Base-by-base conservation (phyloP, 2,888 invertebrate genomes). In the Caenorhabditis macrosperma region DNA sequence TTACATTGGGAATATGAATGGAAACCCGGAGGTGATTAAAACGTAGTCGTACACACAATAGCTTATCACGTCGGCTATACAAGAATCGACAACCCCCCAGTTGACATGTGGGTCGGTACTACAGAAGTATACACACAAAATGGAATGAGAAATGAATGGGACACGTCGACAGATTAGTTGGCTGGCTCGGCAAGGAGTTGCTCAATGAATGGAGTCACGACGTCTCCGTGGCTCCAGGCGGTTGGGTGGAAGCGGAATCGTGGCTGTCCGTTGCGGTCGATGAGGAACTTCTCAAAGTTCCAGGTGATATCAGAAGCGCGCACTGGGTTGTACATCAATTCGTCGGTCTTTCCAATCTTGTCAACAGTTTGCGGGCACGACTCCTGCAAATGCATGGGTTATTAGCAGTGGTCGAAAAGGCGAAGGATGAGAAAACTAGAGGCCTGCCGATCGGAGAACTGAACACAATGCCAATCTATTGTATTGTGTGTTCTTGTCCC, bases 201-300 rank as follows among this genome's bases (percentile, higher is more conserved):
- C 59, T 87, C 82, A 44, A 89, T 83, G 83, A 83, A 88, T 17
- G 86, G 84, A 69, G 86, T 85, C 28, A 90, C 88, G 57, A 86
- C 86, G 41, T 88, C 85, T 50, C 90, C 90, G 82, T 90, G 87
- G 48, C 85, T 85, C 90, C 90, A 90, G 33, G 87, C 88, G 28
- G 88, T 88, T 44, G 90, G 90, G 72, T 90, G 89, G 89, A 90
- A 90, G 20, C 90, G 88, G 86, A 83, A 90, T 28, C 91, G 83
- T 12, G 90, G 90, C 10, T 81, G 81, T 50, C 91, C 91, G 48
- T 85, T 80, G 44, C 88, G 67, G 81, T 90, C 90, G 72, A 90
- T 85, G 59, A 90, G 84, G 88, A 90, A 90, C 80, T 90, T 90
- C 84, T 90, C 90, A 67, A 90, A 90, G 85, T 90, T 90, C 90